Evolutionary conservation across 2,113 vertebrate genomes (phyloP), one percentile per base, ranked within the genome.

Genomic region (Corapipo altera): DNA sequence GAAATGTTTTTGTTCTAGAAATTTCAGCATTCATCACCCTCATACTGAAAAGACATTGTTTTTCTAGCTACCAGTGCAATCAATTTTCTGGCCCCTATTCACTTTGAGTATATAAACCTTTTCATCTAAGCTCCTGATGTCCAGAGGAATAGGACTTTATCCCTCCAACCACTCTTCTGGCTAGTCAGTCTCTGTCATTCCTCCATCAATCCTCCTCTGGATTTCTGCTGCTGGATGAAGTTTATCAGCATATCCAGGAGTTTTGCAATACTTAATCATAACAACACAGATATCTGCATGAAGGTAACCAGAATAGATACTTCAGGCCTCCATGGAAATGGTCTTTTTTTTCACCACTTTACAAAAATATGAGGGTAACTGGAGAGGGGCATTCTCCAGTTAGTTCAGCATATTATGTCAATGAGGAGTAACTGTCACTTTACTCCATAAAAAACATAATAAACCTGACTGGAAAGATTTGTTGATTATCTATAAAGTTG

Each of bases 141-240:
- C 18, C 35, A 33, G 11, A 73, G 32, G 49, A 90, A 76, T 71
- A 62, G 64, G 52, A 41, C 17, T 79, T 52, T 33, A 66, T 79
- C 32, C 7, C 12, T 73, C 46, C 58, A 52, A 27, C 39, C 9
- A 51, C n/a, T 87, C 35, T 37, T 67, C 48, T 67, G 65, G 28
- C 11, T 30, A 43, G 22, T 61, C 67, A 72, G 23, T 66, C 57
- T 66, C 81, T 69, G 44, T 62, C 55, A 39, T 61, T 93, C 28
- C 41, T 91, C 39, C 30, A 28, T 85, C 49, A 71, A 0, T 65
- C 23, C 27, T 85, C 15, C 41, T 89, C 37, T 83, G 67, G 26
- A 54, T 82, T 94, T 94, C 46, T 80, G 62, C 78, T 73, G 28
- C 66, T 89, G 74, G 14, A 57, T 93, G 49, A 95, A 86, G 78